Evolutionary conservation across 1,140 invertebrate species (phyloP).

Genomic region (Camponotus pennsylvanicus): DNA sequence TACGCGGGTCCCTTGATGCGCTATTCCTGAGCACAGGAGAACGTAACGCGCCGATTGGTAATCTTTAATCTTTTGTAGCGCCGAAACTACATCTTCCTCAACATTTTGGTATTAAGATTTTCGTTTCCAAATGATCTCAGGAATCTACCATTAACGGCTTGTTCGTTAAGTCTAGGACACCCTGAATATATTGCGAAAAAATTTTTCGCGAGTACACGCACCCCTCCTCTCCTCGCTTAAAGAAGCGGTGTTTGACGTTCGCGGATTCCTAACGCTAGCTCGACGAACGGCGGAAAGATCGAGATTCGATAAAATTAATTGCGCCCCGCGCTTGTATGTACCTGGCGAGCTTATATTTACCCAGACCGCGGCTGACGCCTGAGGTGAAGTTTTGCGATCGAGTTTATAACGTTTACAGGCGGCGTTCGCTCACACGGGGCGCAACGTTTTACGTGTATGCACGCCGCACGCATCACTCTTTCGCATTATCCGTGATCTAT

Average conservation of each 20-base stretch:
- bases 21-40: too few species aligned
- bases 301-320: slow-evolving; percentile 54
- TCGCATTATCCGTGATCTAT: slow-evolving; percentile 57
- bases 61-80: too few species aligned
- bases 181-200: too few species aligned
- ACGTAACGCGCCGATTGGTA: too few species aligned
- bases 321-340: not conserved
- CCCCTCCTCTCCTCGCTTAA: not conserved
- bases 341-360: slow-evolving; percentile 52
- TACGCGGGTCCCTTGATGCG: too few species aligned
- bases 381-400: slow-evolving; percentile 33
- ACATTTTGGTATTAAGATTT: too few species aligned
- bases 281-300: slow-evolving; percentile 36
- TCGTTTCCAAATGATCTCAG: too few species aligned
- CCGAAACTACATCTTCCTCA: too few species aligned
- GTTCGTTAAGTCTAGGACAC: too few species aligned
- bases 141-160: too few species aligned
- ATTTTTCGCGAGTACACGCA: slow-evolving; percentile 36
- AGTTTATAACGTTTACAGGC: slow-evolving; percentile 42
- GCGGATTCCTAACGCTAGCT: slow-evolving; percentile 9
- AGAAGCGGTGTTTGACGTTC: slow-evolving; percentile 27
- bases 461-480: slow-evolving; percentile 45
- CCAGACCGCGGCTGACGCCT: slow-evolving; percentile 5
- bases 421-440: slow-evolving; percentile 26
- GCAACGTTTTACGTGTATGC: not conserved